These are phyloP conservation scores for Dasyurus viverrinus DNA, from an alignment of 2,113 vertebrate genomes.

Conservation along the genomic window DNA sequence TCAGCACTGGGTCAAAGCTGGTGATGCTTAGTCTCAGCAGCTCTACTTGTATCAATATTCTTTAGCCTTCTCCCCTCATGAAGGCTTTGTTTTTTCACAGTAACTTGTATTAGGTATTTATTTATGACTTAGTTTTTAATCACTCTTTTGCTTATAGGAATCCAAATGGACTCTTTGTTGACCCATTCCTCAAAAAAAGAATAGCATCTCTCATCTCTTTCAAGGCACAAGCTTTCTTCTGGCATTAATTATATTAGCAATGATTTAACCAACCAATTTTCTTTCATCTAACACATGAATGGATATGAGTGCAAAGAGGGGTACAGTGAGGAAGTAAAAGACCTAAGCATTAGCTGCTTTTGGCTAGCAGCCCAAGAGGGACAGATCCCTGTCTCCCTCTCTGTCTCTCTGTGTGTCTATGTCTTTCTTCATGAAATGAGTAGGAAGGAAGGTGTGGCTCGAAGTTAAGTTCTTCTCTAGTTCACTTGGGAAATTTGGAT, in stretches of 20 bases:
- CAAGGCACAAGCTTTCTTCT: constrained; percentile 63
- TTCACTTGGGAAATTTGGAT: not conserved
- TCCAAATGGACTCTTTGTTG: not conserved
- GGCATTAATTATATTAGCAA: not conserved
- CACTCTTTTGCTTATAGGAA: not conserved
- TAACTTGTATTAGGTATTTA: not conserved
- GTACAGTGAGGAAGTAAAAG: not conserved
- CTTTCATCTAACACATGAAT: not conserved
- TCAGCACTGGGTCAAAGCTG: not conserved
- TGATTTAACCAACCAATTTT: not conserved
- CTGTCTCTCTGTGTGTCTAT: not conserved
- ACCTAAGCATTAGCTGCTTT: not conserved
- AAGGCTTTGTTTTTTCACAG: not conserved
- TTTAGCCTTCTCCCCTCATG: not conserved
- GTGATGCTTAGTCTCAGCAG: not conserved
- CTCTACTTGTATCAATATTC: not conserved
- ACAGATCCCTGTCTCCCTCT: not conserved
- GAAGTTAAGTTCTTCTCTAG: not conserved
- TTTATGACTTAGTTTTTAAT: not conserved
- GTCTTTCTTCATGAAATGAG: not conserved
- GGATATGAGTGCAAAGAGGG: not conserved
- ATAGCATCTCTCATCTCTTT: constrained; percentile 42
- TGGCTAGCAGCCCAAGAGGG: not conserved
- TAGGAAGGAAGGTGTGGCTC: not conserved
- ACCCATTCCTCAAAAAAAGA: not conserved